These are phyloP conservation scores for Hypothenemus hampei DNA, from an alignment of 1,140 invertebrate species.

Conservation along the genomic window DNA sequence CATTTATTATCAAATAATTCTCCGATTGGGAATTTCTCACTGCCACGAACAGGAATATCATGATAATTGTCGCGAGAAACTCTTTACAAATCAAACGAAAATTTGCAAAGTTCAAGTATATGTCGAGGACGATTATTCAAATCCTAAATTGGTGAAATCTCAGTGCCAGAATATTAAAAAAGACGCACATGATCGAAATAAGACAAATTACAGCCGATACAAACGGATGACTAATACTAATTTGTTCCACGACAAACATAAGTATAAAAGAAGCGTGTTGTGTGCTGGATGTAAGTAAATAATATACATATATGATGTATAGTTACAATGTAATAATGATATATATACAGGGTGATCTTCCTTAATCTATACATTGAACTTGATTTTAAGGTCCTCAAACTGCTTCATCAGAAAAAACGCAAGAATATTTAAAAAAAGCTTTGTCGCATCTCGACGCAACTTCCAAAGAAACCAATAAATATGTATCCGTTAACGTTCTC, in stretches of 20 bases:
- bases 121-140: conserved; percentile 37
- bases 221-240: conserved; percentile 1
- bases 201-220: conserved; percentile 32
- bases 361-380: too few species aligned
- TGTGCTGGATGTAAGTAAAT: conserved; percentile 3
- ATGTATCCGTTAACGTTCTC: conserved; percentile 21
- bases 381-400: not conserved
- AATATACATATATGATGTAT: too few species aligned
- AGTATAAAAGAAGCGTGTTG: not conserved
- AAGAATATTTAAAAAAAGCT: conserved; percentile 16
- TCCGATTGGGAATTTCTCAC: conserved; percentile 38
- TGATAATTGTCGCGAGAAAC: conserved; percentile 34
- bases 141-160: conserved; percentile 41
- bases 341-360: too few species aligned
- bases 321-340: too few species aligned
- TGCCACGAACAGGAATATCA: conserved; percentile 38
- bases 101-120: conserved; percentile 42
- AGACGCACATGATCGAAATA: conserved; percentile 33
- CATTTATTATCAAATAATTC: conserved; percentile 40
- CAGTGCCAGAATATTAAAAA: conserved; percentile 41
- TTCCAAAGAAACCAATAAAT: conserved; percentile 15
- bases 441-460: conserved; percentile 20
- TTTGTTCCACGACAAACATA: not conserved
- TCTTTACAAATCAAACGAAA: conserved; percentile 36
- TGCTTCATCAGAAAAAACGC: not conserved